phyloP scores from a whole-genome alignment of 2,113 vertebrate species.

The Propithecus coquereli region DNA sequence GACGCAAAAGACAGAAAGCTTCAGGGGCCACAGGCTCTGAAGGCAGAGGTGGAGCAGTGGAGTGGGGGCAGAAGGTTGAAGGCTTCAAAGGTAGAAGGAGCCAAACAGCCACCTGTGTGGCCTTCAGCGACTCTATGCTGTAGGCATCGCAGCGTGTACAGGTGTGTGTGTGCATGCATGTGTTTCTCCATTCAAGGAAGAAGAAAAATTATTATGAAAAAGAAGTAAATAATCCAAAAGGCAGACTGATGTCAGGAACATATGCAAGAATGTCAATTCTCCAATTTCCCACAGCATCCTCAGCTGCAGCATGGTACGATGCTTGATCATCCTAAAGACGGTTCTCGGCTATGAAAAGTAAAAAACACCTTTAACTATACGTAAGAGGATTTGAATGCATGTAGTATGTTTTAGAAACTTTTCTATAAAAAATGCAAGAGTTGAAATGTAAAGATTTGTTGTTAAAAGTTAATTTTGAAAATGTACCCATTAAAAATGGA shows the following conservation, averaged over 20 bases:
- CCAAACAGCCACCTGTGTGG: not conserved
- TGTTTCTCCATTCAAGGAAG: not conserved
- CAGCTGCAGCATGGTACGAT: not conserved
- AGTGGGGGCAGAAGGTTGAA: not conserved
- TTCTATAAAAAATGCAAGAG: not conserved
- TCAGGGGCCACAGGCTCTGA: not conserved
- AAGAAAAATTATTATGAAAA: not conserved
- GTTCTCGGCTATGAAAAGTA: not conserved
- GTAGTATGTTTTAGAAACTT: not conserved
- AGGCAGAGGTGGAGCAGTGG: not conserved
- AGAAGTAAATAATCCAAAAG: not conserved
- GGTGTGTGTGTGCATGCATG: accelerated
- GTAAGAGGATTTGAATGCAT: not conserved
- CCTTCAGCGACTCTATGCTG: not conserved
- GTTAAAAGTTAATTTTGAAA: not conserved
- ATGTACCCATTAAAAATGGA: not conserved
- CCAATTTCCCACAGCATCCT: not conserved
- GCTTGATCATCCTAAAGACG: not conserved
- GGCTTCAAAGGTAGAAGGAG: not conserved
- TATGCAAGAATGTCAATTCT: not conserved
- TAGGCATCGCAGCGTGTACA: accelerated
- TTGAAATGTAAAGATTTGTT: not conserved
- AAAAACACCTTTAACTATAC: not conserved
- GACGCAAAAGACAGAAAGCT: not conserved
- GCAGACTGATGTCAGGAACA: not conserved